Evolutionary conservation across 2,888 invertebrate species (phyloP).

Genomic region (Leptinotarsa peninsularis): DNA sequence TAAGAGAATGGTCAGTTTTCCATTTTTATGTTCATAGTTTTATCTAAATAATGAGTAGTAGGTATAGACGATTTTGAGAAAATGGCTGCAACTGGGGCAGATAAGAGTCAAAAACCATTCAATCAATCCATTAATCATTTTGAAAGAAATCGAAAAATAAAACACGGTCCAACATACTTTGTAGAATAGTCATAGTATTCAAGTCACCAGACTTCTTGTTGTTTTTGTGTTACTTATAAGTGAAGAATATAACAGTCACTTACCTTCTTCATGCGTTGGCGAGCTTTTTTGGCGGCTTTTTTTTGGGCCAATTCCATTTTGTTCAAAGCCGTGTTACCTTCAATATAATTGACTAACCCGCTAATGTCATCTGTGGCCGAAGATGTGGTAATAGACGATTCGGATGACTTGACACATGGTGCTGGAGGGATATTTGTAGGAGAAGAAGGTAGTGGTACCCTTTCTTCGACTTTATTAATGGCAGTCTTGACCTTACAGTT

Average conservation of each 20-base stretch:
- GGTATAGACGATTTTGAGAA: too few relatives aligned
- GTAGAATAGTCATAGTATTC: too few relatives aligned
- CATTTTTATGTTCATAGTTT: too few relatives aligned
- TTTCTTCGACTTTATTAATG: conserved; percentile 46
- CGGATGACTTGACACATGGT: conserved; percentile 46
- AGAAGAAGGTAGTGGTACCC: conserved; percentile 51
- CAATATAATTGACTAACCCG: conserved; percentile 64
- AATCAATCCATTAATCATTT: too few relatives aligned
- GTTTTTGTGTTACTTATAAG: background rate
- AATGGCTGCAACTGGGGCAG: too few relatives aligned
- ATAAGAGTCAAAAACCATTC: too few relatives aligned
- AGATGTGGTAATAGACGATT: conserved; percentile 40
- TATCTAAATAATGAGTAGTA: too few relatives aligned
- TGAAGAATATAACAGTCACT: background rate
- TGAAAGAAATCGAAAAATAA: too few relatives aligned
- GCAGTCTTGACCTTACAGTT: conserved; percentile 44
- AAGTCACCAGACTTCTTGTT: background rate
- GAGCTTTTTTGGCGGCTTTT: conserved; percentile 85
- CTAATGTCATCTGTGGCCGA: conserved; percentile 58
- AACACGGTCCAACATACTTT: too few relatives aligned
- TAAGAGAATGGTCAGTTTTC: too few relatives aligned
- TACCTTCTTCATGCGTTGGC: conserved; percentile 84
- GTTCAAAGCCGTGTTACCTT: conserved; percentile 60
- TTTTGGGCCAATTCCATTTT: conserved; percentile 67
- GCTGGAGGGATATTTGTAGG: conserved; percentile 52